Conservation (phyloP, 2,888 invertebrate genomes). For the Coelinius sp. region DNA sequence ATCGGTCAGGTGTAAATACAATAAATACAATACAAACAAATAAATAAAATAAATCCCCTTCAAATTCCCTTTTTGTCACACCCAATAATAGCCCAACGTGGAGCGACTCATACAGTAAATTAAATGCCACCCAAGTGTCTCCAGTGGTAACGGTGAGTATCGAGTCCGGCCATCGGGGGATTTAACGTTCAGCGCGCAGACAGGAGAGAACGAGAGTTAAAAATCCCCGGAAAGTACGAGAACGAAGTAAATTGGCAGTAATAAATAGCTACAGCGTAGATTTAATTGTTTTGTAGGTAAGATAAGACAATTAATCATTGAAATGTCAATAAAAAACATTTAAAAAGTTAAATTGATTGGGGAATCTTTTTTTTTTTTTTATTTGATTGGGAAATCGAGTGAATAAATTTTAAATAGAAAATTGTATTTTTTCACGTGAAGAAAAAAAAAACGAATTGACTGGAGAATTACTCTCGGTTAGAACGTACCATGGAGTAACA, state of each 20-base stretch:
- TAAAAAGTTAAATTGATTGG: too few species aligned
- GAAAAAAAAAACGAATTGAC: not conserved
- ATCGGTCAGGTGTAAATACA: too few species aligned
- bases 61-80: conserved; percentile 2
- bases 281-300: not conserved
- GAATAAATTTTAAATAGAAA: not conserved
- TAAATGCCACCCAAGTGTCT: not conserved
- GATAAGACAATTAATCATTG: not conserved
- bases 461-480: not conserved
- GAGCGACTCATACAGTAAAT: not conserved
- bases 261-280: not conserved
- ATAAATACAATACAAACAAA: too few species aligned
- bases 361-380: too few species aligned
- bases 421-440: not conserved
- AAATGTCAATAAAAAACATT: too few species aligned
- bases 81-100: not conserved
- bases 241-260: not conserved
- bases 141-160: conserved; percentile 20
- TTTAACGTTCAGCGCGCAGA: not conserved
- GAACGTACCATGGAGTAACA: not conserved
- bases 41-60: too few species aligned
- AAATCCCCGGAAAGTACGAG: not conserved
- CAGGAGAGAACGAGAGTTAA: not conserved
- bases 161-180: conserved; percentile 3
- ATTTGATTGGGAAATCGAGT: not conserved